Evolutionary conservation across 2,113 vertebrate genomes (phyloP).

Genomic region (Nycticorax nycticorax): DNA sequence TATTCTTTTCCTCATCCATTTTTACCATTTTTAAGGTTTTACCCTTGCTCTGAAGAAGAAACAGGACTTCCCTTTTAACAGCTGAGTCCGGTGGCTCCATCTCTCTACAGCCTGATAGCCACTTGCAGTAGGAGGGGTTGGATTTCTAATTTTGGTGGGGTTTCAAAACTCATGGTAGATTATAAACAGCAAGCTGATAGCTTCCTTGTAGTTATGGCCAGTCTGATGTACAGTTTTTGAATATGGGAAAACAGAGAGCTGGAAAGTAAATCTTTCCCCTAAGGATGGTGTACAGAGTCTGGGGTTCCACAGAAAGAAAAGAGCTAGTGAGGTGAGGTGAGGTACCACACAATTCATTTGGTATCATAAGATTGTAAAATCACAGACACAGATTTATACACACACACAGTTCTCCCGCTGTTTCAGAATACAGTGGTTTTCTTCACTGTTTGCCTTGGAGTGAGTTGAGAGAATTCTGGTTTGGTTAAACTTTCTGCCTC

Average conservation of each 20-base stretch:
- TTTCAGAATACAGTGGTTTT: conserved; percentile 14
- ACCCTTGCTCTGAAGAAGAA: background rate
- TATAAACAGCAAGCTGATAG: background rate
- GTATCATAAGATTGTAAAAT: background rate
- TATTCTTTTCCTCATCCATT: background rate
- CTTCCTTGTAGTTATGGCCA: background rate
- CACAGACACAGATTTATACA: background rate
- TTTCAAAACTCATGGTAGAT: background rate
- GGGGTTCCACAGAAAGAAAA: background rate
- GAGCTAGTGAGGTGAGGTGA: too few relatives aligned
- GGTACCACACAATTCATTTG: conserved; percentile 2
- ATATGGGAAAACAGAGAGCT: background rate
- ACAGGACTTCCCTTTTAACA: background rate
- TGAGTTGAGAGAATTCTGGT: conserved; percentile 70
- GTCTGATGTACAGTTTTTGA: background rate
- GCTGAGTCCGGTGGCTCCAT: background rate
- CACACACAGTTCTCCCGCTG: background rate
- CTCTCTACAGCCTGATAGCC: background rate
- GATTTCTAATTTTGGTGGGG: background rate
- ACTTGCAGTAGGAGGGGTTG: background rate
- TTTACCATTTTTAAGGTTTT: background rate
- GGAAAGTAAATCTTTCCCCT: background rate
- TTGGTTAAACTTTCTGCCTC: conserved; percentile 80
- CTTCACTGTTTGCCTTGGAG: conserved; percentile 34
- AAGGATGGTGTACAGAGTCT: background rate